Conservation (phyloP, 2,113 vertebrate genomes). For the Scatophagus argus region DNA sequence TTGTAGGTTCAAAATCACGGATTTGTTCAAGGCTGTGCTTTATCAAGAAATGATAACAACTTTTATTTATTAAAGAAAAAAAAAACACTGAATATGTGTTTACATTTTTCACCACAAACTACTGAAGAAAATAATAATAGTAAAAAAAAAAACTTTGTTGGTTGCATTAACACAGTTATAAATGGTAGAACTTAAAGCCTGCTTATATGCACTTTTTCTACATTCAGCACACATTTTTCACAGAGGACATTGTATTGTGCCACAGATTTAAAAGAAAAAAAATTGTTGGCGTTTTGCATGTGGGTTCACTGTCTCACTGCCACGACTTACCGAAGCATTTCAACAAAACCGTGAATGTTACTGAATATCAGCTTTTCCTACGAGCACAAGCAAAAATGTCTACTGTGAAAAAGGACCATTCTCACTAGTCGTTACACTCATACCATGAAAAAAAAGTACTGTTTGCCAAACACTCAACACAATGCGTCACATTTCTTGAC, state of each 20-base stretch:
- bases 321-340: neutral
- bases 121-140: conserved; percentile 11
- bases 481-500: neutral
- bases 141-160: conserved; percentile 10
- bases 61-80: conserved; percentile 41
- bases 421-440: neutral
- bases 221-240: neutral
- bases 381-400: neutral
- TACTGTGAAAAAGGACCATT: neutral
- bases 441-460: neutral
- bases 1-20: neutral
- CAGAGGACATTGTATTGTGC: neutral
- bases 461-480: neutral
- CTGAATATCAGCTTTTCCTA: neutral
- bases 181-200: neutral
- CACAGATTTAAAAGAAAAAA: too few relatives aligned
- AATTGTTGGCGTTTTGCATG: neutral
- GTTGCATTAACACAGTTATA: conserved; percentile 10
- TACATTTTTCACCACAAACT: conserved; percentile 14
- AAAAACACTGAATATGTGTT: conserved; percentile 11
- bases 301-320: neutral
- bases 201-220: neutral
- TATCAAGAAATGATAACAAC: neutral
- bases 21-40: neutral
- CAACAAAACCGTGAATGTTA: too few relatives aligned